These are phyloP conservation scores for Polydrusus pterygomalis DNA, from an alignment of 2,888 invertebrate species.

Conservation along the genomic window DNA sequence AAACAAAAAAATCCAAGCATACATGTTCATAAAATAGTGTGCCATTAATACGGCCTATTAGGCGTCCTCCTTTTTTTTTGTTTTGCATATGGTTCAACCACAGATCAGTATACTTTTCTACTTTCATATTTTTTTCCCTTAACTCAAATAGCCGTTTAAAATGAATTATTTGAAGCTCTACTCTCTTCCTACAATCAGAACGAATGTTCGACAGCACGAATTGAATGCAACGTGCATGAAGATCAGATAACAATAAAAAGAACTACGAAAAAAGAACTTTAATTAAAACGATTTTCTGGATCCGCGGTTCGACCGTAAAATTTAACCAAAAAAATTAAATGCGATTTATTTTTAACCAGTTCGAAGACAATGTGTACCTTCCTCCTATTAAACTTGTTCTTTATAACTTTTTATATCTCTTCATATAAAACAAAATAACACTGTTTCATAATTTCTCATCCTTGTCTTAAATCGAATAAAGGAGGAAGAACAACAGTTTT, in stretches of 20 bases:
- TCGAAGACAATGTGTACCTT: conserved; percentile 38
- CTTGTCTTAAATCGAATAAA: conserved; percentile 47
- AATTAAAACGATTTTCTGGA: conserved; percentile 54
- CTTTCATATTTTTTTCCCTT: background rate
- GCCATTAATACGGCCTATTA: no score
- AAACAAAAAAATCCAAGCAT: no score
- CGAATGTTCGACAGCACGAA: conserved; percentile 23
- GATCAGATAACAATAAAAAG: conserved; percentile 45
- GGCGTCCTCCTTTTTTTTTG: no score
- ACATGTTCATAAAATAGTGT: no score
- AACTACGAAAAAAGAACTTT: conserved; percentile 47
- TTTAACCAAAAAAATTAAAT: conserved; percentile 45
- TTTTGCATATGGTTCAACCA: no score
- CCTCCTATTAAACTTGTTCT: conserved; percentile 36
- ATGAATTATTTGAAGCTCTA: background rate
- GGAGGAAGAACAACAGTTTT: conserved; percentile 37
- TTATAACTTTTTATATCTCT: conserved; percentile 35
- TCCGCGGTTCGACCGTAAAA: conserved; percentile 44
- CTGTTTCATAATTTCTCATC: conserved; percentile 32
- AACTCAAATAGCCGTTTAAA: background rate
- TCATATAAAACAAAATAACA: conserved; percentile 36
- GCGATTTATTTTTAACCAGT: conserved; percentile 47
- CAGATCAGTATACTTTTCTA: background rate
- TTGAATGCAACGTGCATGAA: conserved; percentile 34
- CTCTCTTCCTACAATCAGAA: conserved; percentile 2